Conservation (phyloP, 2,797 vertebrate species). For the Fistularia commersonii region DNA sequence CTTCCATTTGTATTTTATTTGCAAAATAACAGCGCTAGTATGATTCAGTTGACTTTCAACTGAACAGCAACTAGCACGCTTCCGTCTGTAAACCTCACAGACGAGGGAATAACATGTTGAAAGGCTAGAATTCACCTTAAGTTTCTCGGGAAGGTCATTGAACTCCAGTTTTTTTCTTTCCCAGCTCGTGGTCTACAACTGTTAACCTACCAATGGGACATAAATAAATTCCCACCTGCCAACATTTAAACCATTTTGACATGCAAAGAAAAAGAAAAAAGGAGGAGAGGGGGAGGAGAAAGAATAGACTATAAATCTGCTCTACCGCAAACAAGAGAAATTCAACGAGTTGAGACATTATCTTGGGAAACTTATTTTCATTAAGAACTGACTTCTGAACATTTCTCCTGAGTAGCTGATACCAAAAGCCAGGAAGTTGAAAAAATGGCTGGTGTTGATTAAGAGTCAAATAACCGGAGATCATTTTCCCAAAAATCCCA, state of each 20-base stretch:
- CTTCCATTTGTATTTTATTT: slow-evolving; percentile 13
- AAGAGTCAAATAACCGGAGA: slow-evolving; percentile 32
- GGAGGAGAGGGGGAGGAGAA: slow-evolving; percentile 5
- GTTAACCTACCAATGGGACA: slow-evolving; percentile 44
- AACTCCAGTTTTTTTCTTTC: slow-evolving; percentile 41
- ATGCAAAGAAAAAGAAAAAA: slow-evolving; percentile 29
- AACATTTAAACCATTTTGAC: slow-evolving; percentile 41
- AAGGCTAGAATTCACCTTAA: slow-evolving; percentile 44
- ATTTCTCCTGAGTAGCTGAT: slow-evolving; percentile 22
- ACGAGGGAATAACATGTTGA: slow-evolving; percentile 38
- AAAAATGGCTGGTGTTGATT: slow-evolving; percentile 43
- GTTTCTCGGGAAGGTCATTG: slow-evolving; percentile 42
- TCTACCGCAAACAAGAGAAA: slow-evolving; percentile 40
- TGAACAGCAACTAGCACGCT: background rate
- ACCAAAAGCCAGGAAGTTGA: slow-evolving; percentile 22
- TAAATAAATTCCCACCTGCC: slow-evolving; percentile 53
- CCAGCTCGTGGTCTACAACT: slow-evolving; percentile 20
- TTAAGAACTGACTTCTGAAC: slow-evolving; percentile 41
- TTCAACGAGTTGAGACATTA: slow-evolving; percentile 26
- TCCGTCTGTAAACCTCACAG: slow-evolving; percentile 36
- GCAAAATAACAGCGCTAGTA: slow-evolving; percentile 32
- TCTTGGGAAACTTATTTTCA: slow-evolving; percentile 46
- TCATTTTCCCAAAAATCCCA: slow-evolving; percentile 31
- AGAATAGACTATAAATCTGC: slow-evolving; percentile 8
- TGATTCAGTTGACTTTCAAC: background rate